Evolutionary conservation across 2,113 vertebrate species (phyloP), one percentile per base, ranked within the genome.

Genomic region (Lampris incognitus): DNA sequence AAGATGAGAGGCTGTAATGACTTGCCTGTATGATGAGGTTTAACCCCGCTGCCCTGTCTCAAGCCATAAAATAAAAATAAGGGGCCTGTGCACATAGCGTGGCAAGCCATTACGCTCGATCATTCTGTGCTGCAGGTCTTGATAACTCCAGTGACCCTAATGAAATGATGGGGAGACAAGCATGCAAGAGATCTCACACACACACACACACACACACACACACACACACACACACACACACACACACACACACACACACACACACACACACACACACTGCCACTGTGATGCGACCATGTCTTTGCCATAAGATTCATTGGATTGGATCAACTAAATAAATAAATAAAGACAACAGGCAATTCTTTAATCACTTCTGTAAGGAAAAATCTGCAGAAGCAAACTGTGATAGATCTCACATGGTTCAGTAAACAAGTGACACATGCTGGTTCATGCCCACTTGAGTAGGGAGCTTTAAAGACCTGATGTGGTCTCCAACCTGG

Each of bases 1-100:
- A 78, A 87, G 89, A 94, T 93, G 86, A 93, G 86, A 77, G 64
- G 84, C 82, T 65, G 78, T 93, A 94, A 92, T 76, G 92, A 88
- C 64, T 61, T 13, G 81, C 62, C 75, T 71, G 76, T 85, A 40
- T 83, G 84, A 89, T 86, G 85, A 89, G 84, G 83, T 90, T 24
- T 87, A 86, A 88, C 89, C 86, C 69, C 41, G 7, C 68, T 64
- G 59, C 74, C 77, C 82, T 8, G 66, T 80, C 81, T 86, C 69
- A 60, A 77, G 85, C 87, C 87, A 85, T 92, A 83, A 90, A 87
- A 90, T 84, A 80, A 83, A 82, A 86, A 83, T 67, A 90, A 88
- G 72, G 61, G 69, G 77, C 84, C 63, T 7, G 80, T 6, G 78
- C 70, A n/a, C 79, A 62, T 24, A 63, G 61, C 78, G 80, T 69